phyloP scores from a whole-genome alignment of 2,888 invertebrate genomes.

The Prenolepis imparis region DNA sequence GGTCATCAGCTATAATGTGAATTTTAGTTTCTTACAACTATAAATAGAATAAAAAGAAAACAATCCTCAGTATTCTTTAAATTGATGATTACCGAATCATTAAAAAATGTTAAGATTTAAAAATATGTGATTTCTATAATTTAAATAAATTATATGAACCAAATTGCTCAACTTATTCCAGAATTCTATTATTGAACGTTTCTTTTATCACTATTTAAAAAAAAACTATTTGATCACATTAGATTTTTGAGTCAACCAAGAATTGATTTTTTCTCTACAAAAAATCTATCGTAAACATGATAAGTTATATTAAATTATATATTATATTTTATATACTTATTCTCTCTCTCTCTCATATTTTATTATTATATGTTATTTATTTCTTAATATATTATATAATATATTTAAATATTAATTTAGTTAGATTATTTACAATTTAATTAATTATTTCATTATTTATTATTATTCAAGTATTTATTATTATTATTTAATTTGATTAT shows the following conservation, averaged over 20 bases:
- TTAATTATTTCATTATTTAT: too few species aligned
- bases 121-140: constrained; percentile 13
- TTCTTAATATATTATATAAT: too few species aligned
- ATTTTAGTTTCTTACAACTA: neutral
- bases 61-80: neutral
- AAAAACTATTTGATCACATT: neutral
- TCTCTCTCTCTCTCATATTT: too few species aligned
- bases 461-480: too few species aligned
- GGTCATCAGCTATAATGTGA: neutral
- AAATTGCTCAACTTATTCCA: neutral
- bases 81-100: neutral
- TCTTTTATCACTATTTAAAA: neutral
- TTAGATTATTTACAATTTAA: too few species aligned
- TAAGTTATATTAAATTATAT: too few species aligned
- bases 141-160: neutral
- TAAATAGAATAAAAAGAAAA: neutral
- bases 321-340: too few species aligned
- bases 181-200: neutral
- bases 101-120: neutral
- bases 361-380: too few species aligned
- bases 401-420: too few species aligned
- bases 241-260: neutral
- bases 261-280: neutral
- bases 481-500: too few species aligned
- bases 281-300: neutral